Base-by-base conservation (phyloP, 2,888 invertebrate species). In the Lasioglossum pauxillum region DNA sequence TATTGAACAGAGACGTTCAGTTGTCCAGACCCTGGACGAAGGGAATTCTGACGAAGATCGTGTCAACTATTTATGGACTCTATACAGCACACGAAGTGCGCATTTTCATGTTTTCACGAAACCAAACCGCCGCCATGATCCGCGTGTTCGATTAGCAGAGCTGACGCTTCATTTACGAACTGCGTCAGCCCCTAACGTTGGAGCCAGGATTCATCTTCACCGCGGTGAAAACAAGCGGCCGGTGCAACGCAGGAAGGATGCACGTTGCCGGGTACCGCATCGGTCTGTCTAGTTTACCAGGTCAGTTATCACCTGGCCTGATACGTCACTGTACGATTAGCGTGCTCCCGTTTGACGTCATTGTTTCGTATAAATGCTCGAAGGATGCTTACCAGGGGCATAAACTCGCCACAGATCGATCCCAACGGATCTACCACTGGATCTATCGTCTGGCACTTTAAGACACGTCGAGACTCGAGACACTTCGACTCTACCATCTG, bases 281-380 rank as follows among this genome's bases (percentile, higher is more conserved):
- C 74, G 53, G 57, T 75, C 64, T 77, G 77, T 77, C 84, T 77
- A 79, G 88, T 95, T 93, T 95, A 92, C 93, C 91, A 91, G 93
- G 92, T 93, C 92, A 93, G 87, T 95, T 95, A 95, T 93, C 95
- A 93, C 93, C 89, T 91, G 77, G 78, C 14, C 80, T 8, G 79
- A 82, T 92, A 88, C 94, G 94, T 95, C 94, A 94, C 90, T 92
- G 90, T 92, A 92, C 91, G 86, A 93, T 95, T 95, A 95, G 94
- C 95, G 92, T 92, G 92, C 88, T 90, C 93, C 89, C 90, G 89
- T 94, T 94, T 94, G 94, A 94, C 95, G 95, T 95, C 94, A 95
- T 88, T 90, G 81, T 87, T 87, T 88, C 85, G 89, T 94, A 95
- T 95, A 95, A 94, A 94, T 93, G 91, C 92, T 49, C 87, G 88